Evolutionary conservation across 1,140 invertebrate species (phyloP), one percentile per base, ranked within the genome.

Genomic region (Drosophila subobscura): DNA sequence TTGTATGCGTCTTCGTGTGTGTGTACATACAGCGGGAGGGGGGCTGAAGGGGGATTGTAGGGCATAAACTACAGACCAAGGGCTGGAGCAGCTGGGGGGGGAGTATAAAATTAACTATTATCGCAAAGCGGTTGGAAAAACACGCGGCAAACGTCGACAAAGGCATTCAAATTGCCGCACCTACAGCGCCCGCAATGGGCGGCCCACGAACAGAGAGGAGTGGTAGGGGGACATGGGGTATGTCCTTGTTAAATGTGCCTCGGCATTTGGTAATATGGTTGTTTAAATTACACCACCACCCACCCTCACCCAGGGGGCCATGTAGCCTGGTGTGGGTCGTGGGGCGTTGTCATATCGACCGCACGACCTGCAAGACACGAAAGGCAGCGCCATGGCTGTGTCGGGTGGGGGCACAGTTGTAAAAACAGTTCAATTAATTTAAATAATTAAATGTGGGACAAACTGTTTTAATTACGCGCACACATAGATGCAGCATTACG

Each of bases 381-480:
- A 44, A 68, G 45, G 45, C 49, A 59, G 22, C 55, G 25, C 29
- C 29, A 41, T 20, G 49, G 46, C 41, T 53, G 25, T 23, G 42
- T 33, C 33, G 33, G 8, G 29, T 8, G 10, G 25, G 25, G 37
- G 55, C 45, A 51, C 68, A 77, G 72, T 85, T 88, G 78, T 83
- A 83, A 86, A 88, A 83, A 83, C 84, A 86, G 70, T 86, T 86
- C 78, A 88, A 86, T 88, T 88, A 81, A 75, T 88, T 88, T 88
- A 86, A 86, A 86, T 88, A 88, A 83, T 86, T 78, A 83, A 88
- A 86, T 78, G 78, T 72, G 78, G 55, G 64, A 57, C 81, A 78
- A 88, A 88, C 74, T 77, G 81, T 88, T 78, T 81, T 85, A 85
- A 85, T 86, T 86, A 86, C 77, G 76, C 37, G 16, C 41, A 51